A percentile compares a stretch with the other conserved stretches of the same genome.
Evolutionary conservation across 92 coral and sea anemone genomes (phyloP).

Genomic region (Meandrina meandrites): DNA sequence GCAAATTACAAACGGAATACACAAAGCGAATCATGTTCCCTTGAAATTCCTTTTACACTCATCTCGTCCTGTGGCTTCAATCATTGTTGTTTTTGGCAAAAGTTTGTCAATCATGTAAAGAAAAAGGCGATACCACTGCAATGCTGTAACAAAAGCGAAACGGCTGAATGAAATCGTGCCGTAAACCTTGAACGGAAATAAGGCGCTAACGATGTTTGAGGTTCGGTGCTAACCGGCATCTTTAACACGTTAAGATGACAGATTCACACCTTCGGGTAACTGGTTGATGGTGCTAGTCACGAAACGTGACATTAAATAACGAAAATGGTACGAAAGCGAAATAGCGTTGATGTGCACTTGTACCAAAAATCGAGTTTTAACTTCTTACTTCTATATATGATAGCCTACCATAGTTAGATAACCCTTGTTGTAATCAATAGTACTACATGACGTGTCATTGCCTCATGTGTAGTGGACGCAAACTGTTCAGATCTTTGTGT

Average conservation of each 20-base stretch:
- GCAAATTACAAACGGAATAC: constrained; percentile 5
- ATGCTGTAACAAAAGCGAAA: not conserved
- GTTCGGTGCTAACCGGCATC: not conserved
- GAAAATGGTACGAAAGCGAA: not conserved
- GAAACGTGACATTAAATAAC: not conserved
- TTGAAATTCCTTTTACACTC: not conserved
- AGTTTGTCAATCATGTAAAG: constrained; percentile 11
- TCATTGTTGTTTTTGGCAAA: constrained; percentile 7
- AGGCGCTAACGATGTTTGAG: constrained; percentile 1
- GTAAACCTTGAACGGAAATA: not conserved
- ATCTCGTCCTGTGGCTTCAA: not conserved
- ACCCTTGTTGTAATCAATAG: not conserved
- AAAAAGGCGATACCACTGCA: not conserved
- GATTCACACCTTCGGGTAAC: not conserved
- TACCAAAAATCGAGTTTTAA: not conserved
- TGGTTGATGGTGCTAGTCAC: constrained; percentile 13
- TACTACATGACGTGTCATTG: not conserved
- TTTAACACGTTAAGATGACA: not conserved
- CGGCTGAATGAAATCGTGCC: not conserved
- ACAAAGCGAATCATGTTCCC: constrained; percentile 19
- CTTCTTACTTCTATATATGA: not conserved
- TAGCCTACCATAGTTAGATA: not conserved
- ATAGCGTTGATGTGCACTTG: too few relatives aligned
- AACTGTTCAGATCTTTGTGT: not conserved
- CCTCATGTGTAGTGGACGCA: not conserved